Evolutionary conservation across 1,140 invertebrate genomes (phyloP).

Genomic region (Pachypsylla venusta): DNA sequence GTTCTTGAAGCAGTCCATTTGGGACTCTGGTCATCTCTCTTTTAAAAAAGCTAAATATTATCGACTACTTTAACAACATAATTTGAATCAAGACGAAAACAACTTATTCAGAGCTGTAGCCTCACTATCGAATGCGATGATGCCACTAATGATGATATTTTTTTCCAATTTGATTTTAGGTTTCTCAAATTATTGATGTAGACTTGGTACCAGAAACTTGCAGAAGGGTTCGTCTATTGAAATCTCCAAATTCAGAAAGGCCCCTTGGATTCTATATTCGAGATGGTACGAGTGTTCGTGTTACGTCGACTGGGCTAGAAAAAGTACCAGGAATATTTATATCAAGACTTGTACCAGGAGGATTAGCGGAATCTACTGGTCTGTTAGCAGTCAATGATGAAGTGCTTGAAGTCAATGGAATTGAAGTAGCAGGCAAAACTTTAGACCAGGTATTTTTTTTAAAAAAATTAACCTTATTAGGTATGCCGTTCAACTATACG

Average conservation of each 20-base stretch:
- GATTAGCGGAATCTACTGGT: slow-evolving; percentile 85
- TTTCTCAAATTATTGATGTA: slow-evolving; percentile 97
- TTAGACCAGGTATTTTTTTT: slow-evolving; percentile 57
- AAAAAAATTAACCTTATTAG: too few species aligned
- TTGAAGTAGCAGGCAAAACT: slow-evolving; percentile 94
- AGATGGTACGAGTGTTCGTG: slow-evolving; percentile 69
- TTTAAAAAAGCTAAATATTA: too few species aligned
- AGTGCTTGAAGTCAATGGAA: slow-evolving; percentile 99
- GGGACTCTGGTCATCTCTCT: too few species aligned
- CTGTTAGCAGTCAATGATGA: slow-evolving; percentile 97
- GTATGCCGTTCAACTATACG: too few species aligned
- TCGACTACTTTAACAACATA: too few species aligned
- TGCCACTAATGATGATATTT: too few species aligned
- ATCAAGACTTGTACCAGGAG: slow-evolving; percentile 72
- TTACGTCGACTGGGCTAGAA: slow-evolving; percentile 69
- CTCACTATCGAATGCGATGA: too few species aligned
- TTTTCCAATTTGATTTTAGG: too few species aligned
- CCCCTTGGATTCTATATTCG: slow-evolving; percentile 96
- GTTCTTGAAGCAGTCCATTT: too few species aligned
- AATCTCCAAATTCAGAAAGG: slow-evolving; percentile 88
- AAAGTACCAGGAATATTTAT: slow-evolving; percentile 94
- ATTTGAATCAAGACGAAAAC: too few species aligned
- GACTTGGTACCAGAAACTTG: slow-evolving; percentile 97
- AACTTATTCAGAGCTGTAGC: too few species aligned
- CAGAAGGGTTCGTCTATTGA: slow-evolving; percentile 84